Conservation (phyloP, 2,888 invertebrate genomes). For the Epistrophe grossulariae region DNA sequence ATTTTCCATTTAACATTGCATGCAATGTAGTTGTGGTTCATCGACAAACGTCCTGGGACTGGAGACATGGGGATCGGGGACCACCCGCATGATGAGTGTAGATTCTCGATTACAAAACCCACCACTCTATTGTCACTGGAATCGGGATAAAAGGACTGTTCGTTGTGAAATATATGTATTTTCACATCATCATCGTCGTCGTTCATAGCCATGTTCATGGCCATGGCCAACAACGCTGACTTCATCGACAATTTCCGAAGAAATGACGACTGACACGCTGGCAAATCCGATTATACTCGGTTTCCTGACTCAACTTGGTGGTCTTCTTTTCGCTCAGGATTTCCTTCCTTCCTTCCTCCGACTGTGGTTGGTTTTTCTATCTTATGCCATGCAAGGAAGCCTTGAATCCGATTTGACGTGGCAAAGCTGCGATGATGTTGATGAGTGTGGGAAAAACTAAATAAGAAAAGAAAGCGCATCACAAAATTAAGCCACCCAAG, state of each 20-base stretch:
- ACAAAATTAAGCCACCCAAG: slow-evolving; percentile 46
- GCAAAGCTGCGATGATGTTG: slow-evolving; percentile 12
- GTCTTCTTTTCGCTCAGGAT: slow-evolving; percentile 43
- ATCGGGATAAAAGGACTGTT: slow-evolving; percentile 18
- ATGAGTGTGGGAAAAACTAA: slow-evolving; percentile 18
- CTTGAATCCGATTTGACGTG: slow-evolving; percentile 18
- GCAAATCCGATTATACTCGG: slow-evolving; percentile 72
- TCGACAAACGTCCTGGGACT: slow-evolving; percentile 57
- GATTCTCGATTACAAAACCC: slow-evolving; percentile 24
- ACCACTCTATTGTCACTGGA: background rate
- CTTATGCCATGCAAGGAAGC: background rate
- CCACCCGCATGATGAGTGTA: slow-evolving; percentile 15
- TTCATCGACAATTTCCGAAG: slow-evolving; percentile 56
- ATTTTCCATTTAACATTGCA: slow-evolving; percentile 14
- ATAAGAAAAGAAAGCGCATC: slow-evolving; percentile 56
- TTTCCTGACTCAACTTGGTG: slow-evolving; percentile 53
- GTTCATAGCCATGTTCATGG: background rate
- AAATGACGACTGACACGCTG: slow-evolving; percentile 38
- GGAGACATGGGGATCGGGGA: background rate
- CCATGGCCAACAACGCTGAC: slow-evolving; percentile 24
- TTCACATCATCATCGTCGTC: slow-evolving; percentile 11
- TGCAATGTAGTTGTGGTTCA: slow-evolving; percentile 38
- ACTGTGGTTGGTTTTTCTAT: slow-evolving; percentile 22
- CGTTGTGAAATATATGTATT: background rate
- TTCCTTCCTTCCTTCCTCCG: slow-evolving; percentile 37